Base-by-base conservation (phyloP, 2,113 vertebrate species). In the Chaetorhynchus papuensis region DNA sequence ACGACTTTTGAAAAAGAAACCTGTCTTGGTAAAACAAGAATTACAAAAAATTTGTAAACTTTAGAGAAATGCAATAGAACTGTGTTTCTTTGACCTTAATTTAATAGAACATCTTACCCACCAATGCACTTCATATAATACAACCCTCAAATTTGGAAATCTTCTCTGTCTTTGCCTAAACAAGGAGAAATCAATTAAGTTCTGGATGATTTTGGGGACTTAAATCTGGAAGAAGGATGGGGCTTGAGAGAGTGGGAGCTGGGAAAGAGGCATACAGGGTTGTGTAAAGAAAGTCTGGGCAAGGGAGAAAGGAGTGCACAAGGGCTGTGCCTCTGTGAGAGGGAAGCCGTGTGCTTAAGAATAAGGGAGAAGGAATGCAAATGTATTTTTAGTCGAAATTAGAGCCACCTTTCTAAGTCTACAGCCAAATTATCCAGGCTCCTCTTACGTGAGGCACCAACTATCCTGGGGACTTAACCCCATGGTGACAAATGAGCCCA, bases 301-400 rank as follows among this genome's bases (percentile, higher is more conserved):
- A 27, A n/a, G 16, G 16, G 7, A 31, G 23, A 54, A 91, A 53
- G 64, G 33, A 54, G 52, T 1, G 1, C 42, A 42, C 41, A 33
- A 35, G 69, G 13, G 49, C 27, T 87, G 49, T 75, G 49, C 26
- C 49, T 53, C 42, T 60, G n/a, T 17, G 74, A 76, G n/a, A 89
- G 53, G 52, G 39, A 82, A 68, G 33, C 74, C 72, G 37, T 76
- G 70, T 50, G 61, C 37, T 90, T 79, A 93, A 91, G 89, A 93
- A 84, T 78, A 95, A 79, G 30, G 54, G 63, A 94, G 42, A 72
- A 90, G 63, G 85, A 94, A 95, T 80, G 88, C 59, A 65, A 86
- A 88, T 83, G 39, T 94, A 96, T 96, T 95, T 97, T 97, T 92
- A 95, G 88, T 50, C 0, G 66, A 95, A 94, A 94, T 72, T 50